These are phyloP conservation scores for Eurytoma californica DNA, from an alignment of 2,888 invertebrate genomes.

Conservation along the genomic window DNA sequence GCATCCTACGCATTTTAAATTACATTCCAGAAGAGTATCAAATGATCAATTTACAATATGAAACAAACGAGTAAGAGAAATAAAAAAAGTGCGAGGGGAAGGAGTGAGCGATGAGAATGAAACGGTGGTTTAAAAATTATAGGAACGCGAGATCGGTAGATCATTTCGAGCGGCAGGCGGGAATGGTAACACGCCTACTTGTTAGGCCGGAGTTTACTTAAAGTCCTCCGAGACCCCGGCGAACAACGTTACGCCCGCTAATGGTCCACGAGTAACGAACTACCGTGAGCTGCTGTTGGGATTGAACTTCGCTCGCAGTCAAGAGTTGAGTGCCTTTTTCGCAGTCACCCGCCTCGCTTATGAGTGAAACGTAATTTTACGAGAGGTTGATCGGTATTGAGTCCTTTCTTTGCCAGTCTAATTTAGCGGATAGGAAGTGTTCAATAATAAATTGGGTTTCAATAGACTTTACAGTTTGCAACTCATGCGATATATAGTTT, in stretches of 20 bases:
- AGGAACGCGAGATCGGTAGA: slow-evolving; percentile 70
- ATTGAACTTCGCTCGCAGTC: slow-evolving; percentile 52
- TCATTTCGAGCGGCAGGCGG: slow-evolving; percentile 67
- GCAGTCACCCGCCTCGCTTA: not conserved
- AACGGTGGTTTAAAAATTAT: slow-evolving; percentile 59
- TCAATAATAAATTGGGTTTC: too few species aligned
- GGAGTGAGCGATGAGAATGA: slow-evolving; percentile 52
- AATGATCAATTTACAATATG: slow-evolving; percentile 28
- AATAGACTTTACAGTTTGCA: too few species aligned
- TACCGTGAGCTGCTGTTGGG: slow-evolving; percentile 64
- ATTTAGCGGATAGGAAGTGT: too few species aligned
- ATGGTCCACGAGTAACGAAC: slow-evolving; percentile 73
- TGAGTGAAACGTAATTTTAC: slow-evolving; percentile 11
- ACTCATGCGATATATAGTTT: too few species aligned
- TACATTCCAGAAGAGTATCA: not conserved
- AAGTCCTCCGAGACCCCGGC: slow-evolving; percentile 67
- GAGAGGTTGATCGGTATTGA: not conserved
- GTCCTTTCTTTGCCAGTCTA: too few species aligned
- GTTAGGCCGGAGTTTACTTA: slow-evolving; percentile 72
- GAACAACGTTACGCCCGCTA: slow-evolving; percentile 74
- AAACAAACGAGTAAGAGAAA: slow-evolving; percentile 13
- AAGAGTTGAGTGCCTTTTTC: not conserved
- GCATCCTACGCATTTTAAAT: too few species aligned
- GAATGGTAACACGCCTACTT: slow-evolving; percentile 70
- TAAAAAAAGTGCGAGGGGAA: slow-evolving; percentile 34